These are phyloP conservation scores for Orthonevra nobilis DNA, from an alignment of 2,888 invertebrate species.

Conservation along the genomic window DNA sequence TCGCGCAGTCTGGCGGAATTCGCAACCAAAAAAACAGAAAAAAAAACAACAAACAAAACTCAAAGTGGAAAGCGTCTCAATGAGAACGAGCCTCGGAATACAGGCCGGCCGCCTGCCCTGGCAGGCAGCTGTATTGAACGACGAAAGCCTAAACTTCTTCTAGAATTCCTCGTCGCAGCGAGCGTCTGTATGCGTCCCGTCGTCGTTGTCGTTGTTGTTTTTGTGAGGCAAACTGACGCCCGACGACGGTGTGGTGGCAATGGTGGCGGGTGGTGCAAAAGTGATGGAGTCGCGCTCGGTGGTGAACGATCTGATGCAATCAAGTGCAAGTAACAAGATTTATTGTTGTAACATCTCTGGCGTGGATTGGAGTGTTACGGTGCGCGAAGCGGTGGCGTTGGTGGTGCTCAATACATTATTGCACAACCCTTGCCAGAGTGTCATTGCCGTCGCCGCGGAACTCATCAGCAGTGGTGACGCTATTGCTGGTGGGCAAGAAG, in stretches of 20 bases:
- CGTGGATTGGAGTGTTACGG: constrained; percentile 71
- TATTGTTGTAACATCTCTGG: constrained; percentile 59
- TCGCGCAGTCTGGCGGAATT: constrained; percentile 67
- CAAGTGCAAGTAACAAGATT: constrained; percentile 69
- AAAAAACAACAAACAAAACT: constrained; percentile 28
- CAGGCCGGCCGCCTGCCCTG: no score
- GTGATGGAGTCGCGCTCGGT: constrained; percentile 31
- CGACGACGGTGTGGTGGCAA: background rate
- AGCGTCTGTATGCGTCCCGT: constrained; percentile 22
- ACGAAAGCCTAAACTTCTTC: constrained; percentile 55
- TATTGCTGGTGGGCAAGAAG: constrained; percentile 5
- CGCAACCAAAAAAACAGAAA: constrained; percentile 8
- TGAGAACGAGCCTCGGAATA: constrained; percentile 40
- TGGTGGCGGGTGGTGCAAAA: constrained; percentile 8
- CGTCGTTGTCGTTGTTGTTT: no score
- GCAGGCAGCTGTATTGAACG: no score
- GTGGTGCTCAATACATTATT: constrained; percentile 4
- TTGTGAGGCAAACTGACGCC: background rate
- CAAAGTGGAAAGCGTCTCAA: constrained; percentile 56
- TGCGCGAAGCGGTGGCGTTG: constrained; percentile 4
- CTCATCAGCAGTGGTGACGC: constrained; percentile 34
- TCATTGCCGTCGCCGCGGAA: constrained; percentile 52
- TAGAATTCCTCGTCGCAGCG: constrained; percentile 36
- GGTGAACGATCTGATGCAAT: constrained; percentile 65
- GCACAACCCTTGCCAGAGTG: constrained; percentile 37